Percentiles rank a stretch among this genome's conserved stretches.
phyloP scores from a whole-genome alignment of 64 coral and sea anemone genomes.

The Montipora capricornis region DNA sequence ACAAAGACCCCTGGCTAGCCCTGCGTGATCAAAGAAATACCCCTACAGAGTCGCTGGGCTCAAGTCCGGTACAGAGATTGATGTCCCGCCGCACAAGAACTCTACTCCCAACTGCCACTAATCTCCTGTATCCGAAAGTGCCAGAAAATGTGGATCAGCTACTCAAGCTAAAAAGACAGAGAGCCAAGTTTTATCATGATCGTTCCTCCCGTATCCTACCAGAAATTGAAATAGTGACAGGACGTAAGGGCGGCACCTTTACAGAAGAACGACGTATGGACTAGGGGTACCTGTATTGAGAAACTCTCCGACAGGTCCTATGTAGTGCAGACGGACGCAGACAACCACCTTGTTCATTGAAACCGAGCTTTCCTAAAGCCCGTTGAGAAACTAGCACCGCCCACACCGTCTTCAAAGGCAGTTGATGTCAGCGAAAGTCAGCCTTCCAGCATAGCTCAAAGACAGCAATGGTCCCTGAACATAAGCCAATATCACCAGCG shows the following conservation, averaged over 20 bases:
- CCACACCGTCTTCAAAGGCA: not conserved
- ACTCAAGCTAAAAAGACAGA: slow-evolving; percentile 3
- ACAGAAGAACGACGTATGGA: slow-evolving; percentile 53
- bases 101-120: too few species aligned
- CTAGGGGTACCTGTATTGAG: slow-evolving; percentile 55
- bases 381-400: not conserved
- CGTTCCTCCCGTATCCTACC: slow-evolving; percentile 23
- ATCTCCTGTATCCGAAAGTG: slow-evolving; percentile 20
- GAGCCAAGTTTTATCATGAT: slow-evolving; percentile 20
- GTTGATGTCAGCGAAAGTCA: not conserved
- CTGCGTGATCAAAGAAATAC: too few species aligned
- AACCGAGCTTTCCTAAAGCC: too few species aligned
- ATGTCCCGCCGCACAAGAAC: too few species aligned
- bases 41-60: too few species aligned
- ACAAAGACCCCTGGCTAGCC: too few species aligned
- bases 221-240: slow-evolving; percentile 70
- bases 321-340: slow-evolving; percentile 37
- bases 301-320: slow-evolving; percentile 76
- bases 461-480: too few species aligned
- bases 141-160: not conserved
- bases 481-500: too few species aligned
- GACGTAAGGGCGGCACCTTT: slow-evolving; percentile 50
- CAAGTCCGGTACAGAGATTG: too few species aligned
- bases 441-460: not conserved
- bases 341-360: slow-evolving; percentile 13